Evolutionary conservation across 2,888 invertebrate genomes (phyloP).

Genomic region (Dilophus febrilis): DNA sequence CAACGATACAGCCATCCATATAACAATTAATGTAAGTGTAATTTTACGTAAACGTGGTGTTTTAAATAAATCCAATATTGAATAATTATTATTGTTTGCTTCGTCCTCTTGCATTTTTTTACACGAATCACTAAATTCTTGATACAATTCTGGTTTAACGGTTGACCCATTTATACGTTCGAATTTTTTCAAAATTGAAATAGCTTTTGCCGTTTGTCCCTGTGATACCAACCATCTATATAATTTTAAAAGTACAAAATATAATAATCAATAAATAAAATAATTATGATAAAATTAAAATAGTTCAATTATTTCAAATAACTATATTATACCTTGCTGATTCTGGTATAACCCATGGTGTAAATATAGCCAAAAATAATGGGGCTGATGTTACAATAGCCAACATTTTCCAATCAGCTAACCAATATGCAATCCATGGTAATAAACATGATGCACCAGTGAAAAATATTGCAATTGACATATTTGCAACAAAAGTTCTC

Average conservation of each 20-base stretch:
- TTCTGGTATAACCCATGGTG: slow-evolving; percentile 66
- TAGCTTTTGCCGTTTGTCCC: slow-evolving; percentile 63
- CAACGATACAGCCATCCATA: slow-evolving; percentile 81
- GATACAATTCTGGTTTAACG: slow-evolving; percentile 55
- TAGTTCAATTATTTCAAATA: slow-evolving; percentile 1
- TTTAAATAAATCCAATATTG: slow-evolving; percentile 63
- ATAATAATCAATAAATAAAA: background rate
- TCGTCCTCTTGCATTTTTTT: slow-evolving; percentile 52
- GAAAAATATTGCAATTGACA: slow-evolving; percentile 80
- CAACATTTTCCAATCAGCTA: slow-evolving; percentile 63
- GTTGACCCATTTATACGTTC: slow-evolving; percentile 61
- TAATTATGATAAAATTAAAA: background rate
- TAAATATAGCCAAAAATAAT: slow-evolving; percentile 47
- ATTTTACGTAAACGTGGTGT: slow-evolving; percentile 60
- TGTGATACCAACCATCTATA: slow-evolving; percentile 70
- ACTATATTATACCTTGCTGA: slow-evolving; percentile 48
- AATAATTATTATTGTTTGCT: slow-evolving; percentile 49
- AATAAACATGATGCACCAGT: slow-evolving; percentile 60
- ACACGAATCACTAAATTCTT: slow-evolving; percentile 48
- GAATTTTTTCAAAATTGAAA: slow-evolving; percentile 59
- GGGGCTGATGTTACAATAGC: slow-evolving; percentile 68
- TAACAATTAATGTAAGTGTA: slow-evolving; percentile 58
- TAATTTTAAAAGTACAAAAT: background rate
- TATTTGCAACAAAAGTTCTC: slow-evolving; percentile 79
- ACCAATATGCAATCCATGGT: slow-evolving; percentile 70